These are phyloP conservation scores for Puma concolor DNA, from an alignment of 2,113 vertebrate species.

Conservation along the genomic window DNA sequence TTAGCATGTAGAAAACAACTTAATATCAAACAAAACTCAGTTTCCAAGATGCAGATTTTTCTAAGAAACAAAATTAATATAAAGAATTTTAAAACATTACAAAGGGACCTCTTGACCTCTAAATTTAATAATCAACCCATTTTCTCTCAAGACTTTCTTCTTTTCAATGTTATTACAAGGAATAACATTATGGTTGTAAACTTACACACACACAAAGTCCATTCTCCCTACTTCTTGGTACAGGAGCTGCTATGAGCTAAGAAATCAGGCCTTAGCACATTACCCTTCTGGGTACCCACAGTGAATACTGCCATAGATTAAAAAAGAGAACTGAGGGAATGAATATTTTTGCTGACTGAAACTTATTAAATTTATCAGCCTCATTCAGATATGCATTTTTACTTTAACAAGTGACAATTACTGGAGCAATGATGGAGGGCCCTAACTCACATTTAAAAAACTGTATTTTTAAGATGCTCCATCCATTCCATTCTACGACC, in stretches of 20 bases:
- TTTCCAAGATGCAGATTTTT: conserved; percentile 43
- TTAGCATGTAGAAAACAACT: background rate
- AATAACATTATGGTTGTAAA: background rate
- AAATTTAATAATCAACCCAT: background rate
- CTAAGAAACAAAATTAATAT: background rate
- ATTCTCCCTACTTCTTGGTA: background rate
- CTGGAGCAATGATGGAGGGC: background rate
- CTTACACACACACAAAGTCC: background rate
- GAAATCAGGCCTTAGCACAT: background rate
- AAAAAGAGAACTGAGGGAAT: background rate
- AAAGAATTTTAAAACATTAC: conserved; percentile 38
- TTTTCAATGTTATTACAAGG: conserved; percentile 3
- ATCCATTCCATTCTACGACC: background rate
- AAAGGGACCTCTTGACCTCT: background rate
- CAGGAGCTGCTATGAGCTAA: background rate
- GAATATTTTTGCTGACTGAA: conserved; percentile 31
- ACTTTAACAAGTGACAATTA: conserved; percentile 30
- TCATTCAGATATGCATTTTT: background rate
- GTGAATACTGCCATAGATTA: background rate
- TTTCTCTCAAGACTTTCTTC: conserved; percentile 38
- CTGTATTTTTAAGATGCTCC: conserved; percentile 28
- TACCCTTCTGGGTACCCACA: background rate
- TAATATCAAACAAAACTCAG: conserved; percentile 42
- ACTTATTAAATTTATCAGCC: conserved; percentile 8
- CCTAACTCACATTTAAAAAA: background rate